These are phyloP conservation scores for Amia ocellicauda DNA, from an alignment of 2,113 vertebrate species.

Conservation along the genomic window DNA sequence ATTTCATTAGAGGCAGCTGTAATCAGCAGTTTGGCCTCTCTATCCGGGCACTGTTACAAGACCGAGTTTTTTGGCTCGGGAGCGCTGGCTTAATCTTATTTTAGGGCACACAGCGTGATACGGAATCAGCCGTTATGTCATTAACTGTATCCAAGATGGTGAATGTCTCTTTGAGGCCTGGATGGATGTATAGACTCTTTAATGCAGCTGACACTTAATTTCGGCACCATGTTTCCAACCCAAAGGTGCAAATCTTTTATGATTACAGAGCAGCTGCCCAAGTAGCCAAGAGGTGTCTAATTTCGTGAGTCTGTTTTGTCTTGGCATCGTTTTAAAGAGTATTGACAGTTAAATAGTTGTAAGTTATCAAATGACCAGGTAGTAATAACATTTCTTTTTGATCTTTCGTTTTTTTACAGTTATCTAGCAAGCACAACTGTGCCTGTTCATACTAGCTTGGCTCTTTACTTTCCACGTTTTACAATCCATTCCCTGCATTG, in stretches of 20 bases:
- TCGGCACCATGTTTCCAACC: too few species aligned
- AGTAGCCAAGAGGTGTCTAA: neutral
- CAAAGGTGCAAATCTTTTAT: neutral
- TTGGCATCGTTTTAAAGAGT: constrained; percentile 44
- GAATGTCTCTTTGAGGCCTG: too few species aligned
- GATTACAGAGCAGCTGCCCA: neutral
- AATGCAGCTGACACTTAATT: too few species aligned
- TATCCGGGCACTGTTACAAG: too few species aligned
- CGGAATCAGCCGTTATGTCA: too few species aligned
- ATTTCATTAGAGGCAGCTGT: too few species aligned
- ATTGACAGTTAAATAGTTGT: constrained; percentile 64
- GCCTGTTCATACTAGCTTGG: constrained; percentile 50
- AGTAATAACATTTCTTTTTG: constrained; percentile 67
- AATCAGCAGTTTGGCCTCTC: too few species aligned
- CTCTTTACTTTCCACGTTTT: constrained; percentile 48
- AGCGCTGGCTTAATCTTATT: too few species aligned
- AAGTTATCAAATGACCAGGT: constrained; percentile 64
- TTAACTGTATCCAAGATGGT: too few species aligned
- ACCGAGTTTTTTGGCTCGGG: too few species aligned
- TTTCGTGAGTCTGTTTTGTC: constrained; percentile 12
- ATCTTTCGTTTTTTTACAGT: constrained; percentile 59
- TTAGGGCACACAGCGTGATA: too few species aligned
- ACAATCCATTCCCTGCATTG: constrained; percentile 10
- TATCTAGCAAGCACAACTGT: constrained; percentile 61
- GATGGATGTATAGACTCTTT: too few species aligned